Evolutionary conservation across 1,140 invertebrate genomes (phyloP).

Genomic region (Atta texana): DNA sequence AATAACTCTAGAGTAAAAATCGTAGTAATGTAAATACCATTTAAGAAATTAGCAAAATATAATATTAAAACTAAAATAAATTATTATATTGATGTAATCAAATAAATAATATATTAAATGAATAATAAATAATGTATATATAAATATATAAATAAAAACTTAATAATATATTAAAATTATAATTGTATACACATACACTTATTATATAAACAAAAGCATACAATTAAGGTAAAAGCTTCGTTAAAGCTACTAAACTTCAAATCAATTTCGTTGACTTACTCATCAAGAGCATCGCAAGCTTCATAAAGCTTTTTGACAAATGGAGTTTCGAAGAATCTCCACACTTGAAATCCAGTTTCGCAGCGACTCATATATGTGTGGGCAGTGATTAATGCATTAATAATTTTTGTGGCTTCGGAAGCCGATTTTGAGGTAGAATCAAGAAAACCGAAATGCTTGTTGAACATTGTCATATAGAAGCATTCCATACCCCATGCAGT

Average conservation of each 20-base stretch:
- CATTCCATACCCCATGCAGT: slow-evolving; percentile 90
- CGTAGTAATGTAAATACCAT: slow-evolving; percentile 18
- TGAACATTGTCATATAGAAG: slow-evolving; percentile 88
- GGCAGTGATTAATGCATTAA: slow-evolving; percentile 87
- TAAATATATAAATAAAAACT: too few species aligned
- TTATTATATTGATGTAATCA: background rate
- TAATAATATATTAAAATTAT: background rate
- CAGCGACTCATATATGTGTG: slow-evolving; percentile 88
- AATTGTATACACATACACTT: background rate
- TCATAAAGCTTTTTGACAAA: slow-evolving; percentile 87
- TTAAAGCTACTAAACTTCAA: background rate
- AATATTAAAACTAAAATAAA: background rate
- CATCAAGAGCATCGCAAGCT: slow-evolving; percentile 87
- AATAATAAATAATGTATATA: too few species aligned
- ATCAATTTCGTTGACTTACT: slow-evolving; percentile 79
- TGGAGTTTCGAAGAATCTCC: slow-evolving; percentile 89
- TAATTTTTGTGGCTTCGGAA: slow-evolving; percentile 87
- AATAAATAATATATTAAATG: slow-evolving; percentile 9
- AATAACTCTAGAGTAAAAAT: slow-evolving; percentile 80
- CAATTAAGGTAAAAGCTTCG: background rate
- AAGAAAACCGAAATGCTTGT: slow-evolving; percentile 88
- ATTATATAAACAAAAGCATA: background rate
- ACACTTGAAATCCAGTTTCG: slow-evolving; percentile 89
- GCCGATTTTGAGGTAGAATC: slow-evolving; percentile 82
- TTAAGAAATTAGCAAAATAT: slow-evolving; percentile 15